A percentile compares a stretch with the other conserved stretches of the same genome.
These are phyloP conservation scores for Lethenteron reissneri DNA, from an alignment of 2,113 vertebrate genomes.

Conservation along the genomic window DNA sequence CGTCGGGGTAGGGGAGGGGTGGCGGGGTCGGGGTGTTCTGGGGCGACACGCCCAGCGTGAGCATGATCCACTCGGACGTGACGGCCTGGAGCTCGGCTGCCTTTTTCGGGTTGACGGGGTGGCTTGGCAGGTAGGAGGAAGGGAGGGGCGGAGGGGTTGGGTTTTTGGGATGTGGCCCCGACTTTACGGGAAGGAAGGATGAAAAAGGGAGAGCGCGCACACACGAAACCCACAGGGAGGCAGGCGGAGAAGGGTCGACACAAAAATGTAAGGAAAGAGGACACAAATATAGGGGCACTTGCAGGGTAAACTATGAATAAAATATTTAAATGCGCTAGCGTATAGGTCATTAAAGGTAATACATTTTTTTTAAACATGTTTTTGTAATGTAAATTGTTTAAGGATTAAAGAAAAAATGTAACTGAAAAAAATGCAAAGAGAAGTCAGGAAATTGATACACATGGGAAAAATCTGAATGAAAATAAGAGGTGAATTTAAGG, in stretches of 20 bases:
- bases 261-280: neutral
- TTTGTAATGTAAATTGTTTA: no score
- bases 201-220: neutral
- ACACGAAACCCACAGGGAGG: neutral
- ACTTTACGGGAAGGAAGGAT: neutral
- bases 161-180: neutral
- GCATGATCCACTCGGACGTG: conserved; percentile 91
- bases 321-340: no score
- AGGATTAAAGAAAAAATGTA: no score
- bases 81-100: conserved; percentile 56
- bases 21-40: conserved; percentile 51
- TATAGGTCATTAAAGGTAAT: no score
- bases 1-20: conserved; percentile 24
- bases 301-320: no score
- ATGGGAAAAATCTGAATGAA: no score
- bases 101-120: conserved; percentile 19
- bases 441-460: no score
- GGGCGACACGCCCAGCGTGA: conserved; percentile 65
- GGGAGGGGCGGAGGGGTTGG: conserved; percentile 40
- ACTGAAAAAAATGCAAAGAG: no score
- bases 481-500: no score
- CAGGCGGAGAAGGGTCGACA: neutral
- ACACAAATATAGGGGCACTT: no score
- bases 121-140: conserved; percentile 39
- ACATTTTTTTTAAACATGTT: no score